Percentiles rank a stretch among this genome's conserved stretches.
Evolutionary conservation across 1,140 invertebrate genomes (phyloP).

Genomic region (Druon quercuslanigerum): DNA sequence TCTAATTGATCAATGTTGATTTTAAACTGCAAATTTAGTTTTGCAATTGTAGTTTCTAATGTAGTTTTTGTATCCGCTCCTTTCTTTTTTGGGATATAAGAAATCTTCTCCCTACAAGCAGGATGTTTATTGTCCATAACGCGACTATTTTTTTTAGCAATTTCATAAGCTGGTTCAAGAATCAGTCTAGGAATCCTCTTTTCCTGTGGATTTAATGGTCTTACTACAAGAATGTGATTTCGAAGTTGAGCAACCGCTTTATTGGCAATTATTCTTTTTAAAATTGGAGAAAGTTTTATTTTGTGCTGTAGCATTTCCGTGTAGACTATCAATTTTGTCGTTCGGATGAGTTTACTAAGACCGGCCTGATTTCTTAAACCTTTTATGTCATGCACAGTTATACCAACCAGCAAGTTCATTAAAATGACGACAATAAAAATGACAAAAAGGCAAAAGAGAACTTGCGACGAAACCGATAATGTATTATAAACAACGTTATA

Average conservation of each 20-base stretch:
- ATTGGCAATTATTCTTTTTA: constrained; percentile 66
- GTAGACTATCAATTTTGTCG: constrained; percentile 82
- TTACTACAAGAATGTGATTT: constrained; percentile 77
- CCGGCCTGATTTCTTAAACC: constrained; percentile 82
- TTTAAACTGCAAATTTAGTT: constrained; percentile 58
- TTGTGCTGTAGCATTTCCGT: constrained; percentile 81
- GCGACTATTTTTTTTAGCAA: constrained; percentile 74
- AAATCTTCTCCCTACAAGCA: constrained; percentile 50
- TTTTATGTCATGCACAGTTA: constrained; percentile 82
- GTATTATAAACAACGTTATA: constrained; percentile 69
- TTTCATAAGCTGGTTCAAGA: constrained; percentile 78
- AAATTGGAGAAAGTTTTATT: constrained; percentile 74
- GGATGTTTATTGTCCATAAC: constrained; percentile 56
- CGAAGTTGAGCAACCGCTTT: constrained; percentile 66
- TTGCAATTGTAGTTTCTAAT: constrained; percentile 54
- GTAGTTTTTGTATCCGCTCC: constrained; percentile 49
- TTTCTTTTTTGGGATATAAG: constrained; percentile 56
- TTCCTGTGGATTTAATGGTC: constrained; percentile 81
- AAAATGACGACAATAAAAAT: constrained; percentile 82
- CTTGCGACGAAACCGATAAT: constrained; percentile 78
- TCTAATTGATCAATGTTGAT: constrained; percentile 64
- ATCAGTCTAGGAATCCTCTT: constrained; percentile 80
- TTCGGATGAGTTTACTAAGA: constrained; percentile 80
- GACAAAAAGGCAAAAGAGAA: constrained; percentile 80
- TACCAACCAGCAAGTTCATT: constrained; percentile 83